phyloP scores from a whole-genome alignment of 35 echinoderm and acorn worm genomes.

The Strongylocentrotus purpuratus region DNA sequence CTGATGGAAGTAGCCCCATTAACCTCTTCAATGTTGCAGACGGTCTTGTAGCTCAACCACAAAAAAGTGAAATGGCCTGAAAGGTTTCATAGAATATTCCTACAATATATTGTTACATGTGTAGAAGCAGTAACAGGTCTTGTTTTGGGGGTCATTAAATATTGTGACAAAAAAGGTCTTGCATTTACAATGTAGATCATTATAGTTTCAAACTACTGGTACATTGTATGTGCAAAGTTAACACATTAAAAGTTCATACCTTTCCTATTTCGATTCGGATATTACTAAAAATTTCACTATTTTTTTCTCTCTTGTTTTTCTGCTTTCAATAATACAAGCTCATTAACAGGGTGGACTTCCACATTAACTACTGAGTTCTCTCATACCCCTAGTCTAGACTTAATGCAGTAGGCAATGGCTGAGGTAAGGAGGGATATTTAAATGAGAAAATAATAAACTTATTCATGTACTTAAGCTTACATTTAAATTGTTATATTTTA shows the following conservation, averaged over 20 bases:
- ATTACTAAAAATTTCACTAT: no score
- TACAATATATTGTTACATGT: neutral
- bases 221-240: no score
- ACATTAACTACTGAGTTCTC: no score
- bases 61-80: neutral
- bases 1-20: conserved; percentile 88
- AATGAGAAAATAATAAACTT: neutral
- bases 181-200: no score
- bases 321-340: no score
- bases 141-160: neutral
- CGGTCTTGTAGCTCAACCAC: conserved; percentile 57
- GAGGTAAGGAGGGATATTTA: neutral
- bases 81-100: neutral
- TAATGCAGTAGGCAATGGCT: no score
- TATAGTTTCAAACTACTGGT: no score
- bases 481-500: neutral
- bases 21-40: conserved; percentile 85
- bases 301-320: no score
- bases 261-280: no score
- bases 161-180: neutral
- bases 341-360: no score
- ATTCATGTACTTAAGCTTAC: neutral
- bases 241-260: no score
- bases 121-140: neutral
- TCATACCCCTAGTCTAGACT: no score